Percentiles rank a stretch among this genome's conserved stretches.
Conservation (phyloP, 2,888 invertebrate genomes). For the Scaptomyza tumidula region DNA sequence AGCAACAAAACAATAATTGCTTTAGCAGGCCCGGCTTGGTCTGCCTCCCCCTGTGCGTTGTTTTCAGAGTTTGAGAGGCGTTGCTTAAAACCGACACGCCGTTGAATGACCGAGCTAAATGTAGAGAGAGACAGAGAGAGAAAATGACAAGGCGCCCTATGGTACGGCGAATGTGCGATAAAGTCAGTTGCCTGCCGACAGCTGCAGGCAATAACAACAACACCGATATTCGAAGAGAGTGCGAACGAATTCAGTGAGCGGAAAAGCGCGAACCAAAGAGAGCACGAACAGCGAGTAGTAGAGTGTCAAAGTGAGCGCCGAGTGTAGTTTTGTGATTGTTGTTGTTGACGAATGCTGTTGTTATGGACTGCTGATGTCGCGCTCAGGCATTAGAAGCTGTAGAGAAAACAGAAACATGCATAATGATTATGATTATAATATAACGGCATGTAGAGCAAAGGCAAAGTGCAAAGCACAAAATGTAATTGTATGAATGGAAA, state of each 20-base stretch:
- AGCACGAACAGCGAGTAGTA: background rate
- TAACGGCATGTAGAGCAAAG: constrained; percentile 73
- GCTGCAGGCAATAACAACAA: constrained; percentile 35
- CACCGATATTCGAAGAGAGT: constrained; percentile 26
- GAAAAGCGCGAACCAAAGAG: constrained; percentile 12
- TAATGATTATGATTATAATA: constrained; percentile 65
- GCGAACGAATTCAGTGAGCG: constrained; percentile 18
- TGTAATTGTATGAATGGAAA: constrained; percentile 56
- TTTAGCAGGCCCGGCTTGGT: constrained; percentile 54
- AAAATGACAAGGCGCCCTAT: constrained; percentile 25
- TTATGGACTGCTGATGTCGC: constrained; percentile 13
- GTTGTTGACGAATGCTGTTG: constrained; percentile 15
- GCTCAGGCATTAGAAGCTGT: constrained; percentile 62
- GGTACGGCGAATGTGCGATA: constrained; percentile 61
- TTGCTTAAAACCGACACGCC: constrained; percentile 67
- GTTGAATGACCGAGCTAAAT: constrained; percentile 41
- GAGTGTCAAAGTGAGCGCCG: constrained; percentile 26
- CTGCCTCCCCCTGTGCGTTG: constrained; percentile 48
- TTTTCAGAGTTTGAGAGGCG: constrained; percentile 64
- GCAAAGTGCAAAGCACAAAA: constrained; percentile 62
- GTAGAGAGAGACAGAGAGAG: constrained; percentile 37
- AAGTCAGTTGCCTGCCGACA: constrained; percentile 56
- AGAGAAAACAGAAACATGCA: constrained; percentile 57
- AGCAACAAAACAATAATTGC: constrained; percentile 40
- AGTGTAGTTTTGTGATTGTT: constrained; percentile 36